These are phyloP conservation scores for Cyprinodon tularosa DNA, from an alignment of 2,113 vertebrate genomes.

Conservation along the genomic window DNA sequence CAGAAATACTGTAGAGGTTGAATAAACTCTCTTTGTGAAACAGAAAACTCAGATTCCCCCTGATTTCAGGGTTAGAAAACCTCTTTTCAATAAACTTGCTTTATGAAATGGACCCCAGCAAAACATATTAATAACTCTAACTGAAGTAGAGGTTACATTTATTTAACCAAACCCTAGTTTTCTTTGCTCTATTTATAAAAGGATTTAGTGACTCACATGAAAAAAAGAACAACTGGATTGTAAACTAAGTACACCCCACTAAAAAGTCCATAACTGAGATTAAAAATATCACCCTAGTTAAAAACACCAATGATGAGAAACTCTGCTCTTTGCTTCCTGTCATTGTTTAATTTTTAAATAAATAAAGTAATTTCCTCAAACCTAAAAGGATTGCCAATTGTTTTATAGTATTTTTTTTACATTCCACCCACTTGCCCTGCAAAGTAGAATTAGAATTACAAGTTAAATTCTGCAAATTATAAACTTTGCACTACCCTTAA, in stretches of 20 bases:
- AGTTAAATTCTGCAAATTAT: background rate
- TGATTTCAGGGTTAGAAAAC: too few species aligned
- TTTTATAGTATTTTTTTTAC: background rate
- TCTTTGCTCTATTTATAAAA: background rate
- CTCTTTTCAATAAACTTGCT: too few species aligned
- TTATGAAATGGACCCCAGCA: background rate
- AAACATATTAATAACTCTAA: slow-evolving; percentile 1
- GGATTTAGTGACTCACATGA: background rate
- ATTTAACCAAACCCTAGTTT: background rate
- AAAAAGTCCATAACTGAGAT: too few species aligned
- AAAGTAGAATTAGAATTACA: background rate
- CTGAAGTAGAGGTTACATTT: background rate
- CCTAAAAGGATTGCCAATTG: background rate
- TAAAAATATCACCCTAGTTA: background rate
- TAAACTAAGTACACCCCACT: background rate
- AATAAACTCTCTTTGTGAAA: too few species aligned
- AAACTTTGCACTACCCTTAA: background rate
- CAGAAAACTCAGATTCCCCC: too few species aligned
- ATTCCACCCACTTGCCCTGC: background rate
- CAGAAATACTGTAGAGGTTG: too few species aligned
- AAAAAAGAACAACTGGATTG: background rate
- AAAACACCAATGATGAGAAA: background rate
- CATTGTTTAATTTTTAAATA: too few species aligned
- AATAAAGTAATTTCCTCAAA: background rate
- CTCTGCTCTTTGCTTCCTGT: too few species aligned